Evolutionary conservation across 2,797 vertebrate genomes (phyloP).

Genomic region (Euphonia xanthogaster): DNA sequence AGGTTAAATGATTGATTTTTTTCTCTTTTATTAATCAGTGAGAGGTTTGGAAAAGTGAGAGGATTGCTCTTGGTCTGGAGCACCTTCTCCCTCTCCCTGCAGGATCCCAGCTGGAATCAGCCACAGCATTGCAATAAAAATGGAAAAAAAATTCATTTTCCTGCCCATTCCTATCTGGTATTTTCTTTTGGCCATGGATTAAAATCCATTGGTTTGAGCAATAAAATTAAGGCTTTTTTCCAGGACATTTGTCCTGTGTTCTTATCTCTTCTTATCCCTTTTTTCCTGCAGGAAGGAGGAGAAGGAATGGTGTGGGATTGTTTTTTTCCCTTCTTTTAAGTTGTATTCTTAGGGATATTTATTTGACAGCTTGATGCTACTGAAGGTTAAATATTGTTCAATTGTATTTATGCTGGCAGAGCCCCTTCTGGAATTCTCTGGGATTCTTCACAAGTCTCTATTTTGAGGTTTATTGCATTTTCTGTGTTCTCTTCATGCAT

Average conservation of each 20-base stretch:
- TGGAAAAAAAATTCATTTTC: accelerated
- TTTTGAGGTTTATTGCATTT: constrained; percentile 5
- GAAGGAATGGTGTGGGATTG: neutral
- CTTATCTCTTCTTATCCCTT: neutral
- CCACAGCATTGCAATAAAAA: neutral
- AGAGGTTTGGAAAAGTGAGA: neutral
- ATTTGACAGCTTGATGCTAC: neutral
- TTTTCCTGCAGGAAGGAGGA: neutral
- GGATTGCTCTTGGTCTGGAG: neutral
- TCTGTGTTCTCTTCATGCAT: neutral
- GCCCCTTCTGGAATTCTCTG: neutral
- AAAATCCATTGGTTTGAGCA: neutral
- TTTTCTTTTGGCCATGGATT: neutral
- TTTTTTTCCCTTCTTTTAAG: neutral
- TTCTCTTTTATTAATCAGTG: neutral
- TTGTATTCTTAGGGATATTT: neutral
- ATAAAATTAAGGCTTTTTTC: neutral
- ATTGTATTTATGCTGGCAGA: neutral
- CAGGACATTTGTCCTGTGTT: neutral
- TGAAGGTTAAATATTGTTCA: neutral
- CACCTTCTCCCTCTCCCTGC: neutral
- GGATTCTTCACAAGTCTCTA: neutral
- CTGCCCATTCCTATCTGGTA: neutral
- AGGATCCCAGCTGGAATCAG: neutral
- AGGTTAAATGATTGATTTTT: neutral